These are phyloP conservation scores for Lithophane ornitopus DNA, from an alignment of 2,888 invertebrate species.

Conservation along the genomic window DNA sequence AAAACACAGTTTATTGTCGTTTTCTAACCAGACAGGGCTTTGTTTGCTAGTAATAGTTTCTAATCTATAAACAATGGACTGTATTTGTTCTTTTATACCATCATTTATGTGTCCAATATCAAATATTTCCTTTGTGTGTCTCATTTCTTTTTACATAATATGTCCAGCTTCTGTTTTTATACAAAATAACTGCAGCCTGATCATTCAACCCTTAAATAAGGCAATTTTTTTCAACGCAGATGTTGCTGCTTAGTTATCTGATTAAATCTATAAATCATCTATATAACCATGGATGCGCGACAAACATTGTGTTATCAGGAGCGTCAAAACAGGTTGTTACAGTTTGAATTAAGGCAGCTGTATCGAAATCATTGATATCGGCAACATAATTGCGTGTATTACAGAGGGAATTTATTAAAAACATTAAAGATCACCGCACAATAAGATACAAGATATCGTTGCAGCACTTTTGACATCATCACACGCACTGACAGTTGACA, in stretches of 20 bases:
- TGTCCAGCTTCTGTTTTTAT: not conserved
- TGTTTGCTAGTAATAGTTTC: constrained; percentile 46
- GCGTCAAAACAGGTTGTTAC: not conserved
- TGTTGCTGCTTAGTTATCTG: constrained; percentile 13
- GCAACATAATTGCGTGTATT: constrained; percentile 41
- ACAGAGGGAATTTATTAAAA: constrained; percentile 38
- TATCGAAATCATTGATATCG: constrained; percentile 27
- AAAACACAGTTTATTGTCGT: constrained; percentile 63
- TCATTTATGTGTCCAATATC: constrained; percentile 7
- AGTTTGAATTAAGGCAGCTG: constrained; percentile 45
- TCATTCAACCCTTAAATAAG: constrained; percentile 12
- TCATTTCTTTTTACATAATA: not conserved
- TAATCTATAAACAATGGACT: constrained; percentile 38
- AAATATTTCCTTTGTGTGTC: constrained; percentile 28
- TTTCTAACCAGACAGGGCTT: constrained; percentile 60
- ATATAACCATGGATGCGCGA: not conserved
- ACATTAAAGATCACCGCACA: constrained; percentile 50
- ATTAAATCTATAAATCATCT: constrained; percentile 21
- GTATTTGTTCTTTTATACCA: constrained; percentile 11
- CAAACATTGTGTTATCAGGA: constrained; percentile 3
- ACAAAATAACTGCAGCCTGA: constrained; percentile 18
- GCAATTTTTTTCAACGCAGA: constrained; percentile 4
- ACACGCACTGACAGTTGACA: constrained; percentile 41
- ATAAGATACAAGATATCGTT: constrained; percentile 52
- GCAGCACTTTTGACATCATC: constrained; percentile 29